phyloP scores from a whole-genome alignment of 2,113 vertebrate genomes.

The rabbit (Oryctolagus cuniculus) region DNA sequence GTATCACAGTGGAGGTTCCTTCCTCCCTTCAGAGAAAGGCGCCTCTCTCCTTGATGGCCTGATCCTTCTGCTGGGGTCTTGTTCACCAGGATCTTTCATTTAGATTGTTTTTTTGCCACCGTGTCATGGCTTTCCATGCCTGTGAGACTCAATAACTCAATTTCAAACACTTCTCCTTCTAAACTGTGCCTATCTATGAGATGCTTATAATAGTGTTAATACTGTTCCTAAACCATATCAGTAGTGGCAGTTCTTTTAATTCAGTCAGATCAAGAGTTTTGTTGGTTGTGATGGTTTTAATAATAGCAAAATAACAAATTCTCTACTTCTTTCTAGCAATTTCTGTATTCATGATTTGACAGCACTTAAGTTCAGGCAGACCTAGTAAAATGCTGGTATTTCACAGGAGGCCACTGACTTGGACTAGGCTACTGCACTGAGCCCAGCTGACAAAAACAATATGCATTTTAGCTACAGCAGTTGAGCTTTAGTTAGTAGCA shows the following conservation, averaged over 20 bases:
- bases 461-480: too few species aligned
- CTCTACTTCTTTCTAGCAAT: background rate
- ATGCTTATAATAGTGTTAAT: background rate
- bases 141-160: background rate
- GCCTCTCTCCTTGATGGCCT: too few species aligned
- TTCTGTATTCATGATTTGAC: background rate
- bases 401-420: too few species aligned
- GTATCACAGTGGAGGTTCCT: too few species aligned
- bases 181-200: constrained; percentile 10
- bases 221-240: background rate
- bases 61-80: too few species aligned
- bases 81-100: too few species aligned
- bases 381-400: background rate
- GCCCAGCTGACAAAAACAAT: too few species aligned
- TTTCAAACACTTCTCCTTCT: background rate
- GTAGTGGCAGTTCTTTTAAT: background rate
- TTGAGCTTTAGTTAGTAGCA: too few species aligned
- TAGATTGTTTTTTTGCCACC: too few species aligned
- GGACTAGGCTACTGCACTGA: too few species aligned
- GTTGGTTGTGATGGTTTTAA: constrained; percentile 13
- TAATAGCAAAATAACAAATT: background rate
- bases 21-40: too few species aligned
- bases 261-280: constrained; percentile 9
- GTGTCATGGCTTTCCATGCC: too few species aligned
- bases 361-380: background rate